Evolutionary conservation across 2,113 vertebrate species (phyloP).

Genomic region (Lamprotornis superbus): DNA sequence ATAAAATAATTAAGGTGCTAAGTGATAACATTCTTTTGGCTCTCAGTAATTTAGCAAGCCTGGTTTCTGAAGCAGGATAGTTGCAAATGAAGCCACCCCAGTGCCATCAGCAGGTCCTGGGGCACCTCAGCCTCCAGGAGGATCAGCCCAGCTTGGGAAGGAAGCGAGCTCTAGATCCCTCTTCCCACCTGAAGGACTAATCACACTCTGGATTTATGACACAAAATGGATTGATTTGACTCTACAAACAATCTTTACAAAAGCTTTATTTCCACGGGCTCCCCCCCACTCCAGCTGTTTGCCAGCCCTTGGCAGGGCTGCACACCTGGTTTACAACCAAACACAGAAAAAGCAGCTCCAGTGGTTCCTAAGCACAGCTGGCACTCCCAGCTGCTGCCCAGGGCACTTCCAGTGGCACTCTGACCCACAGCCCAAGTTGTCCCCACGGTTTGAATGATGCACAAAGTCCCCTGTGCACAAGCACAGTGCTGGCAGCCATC

Average conservation of each 20-base stretch:
- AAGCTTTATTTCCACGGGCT: slow-evolving; percentile 5
- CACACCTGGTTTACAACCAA: not conserved
- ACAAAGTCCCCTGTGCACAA: not conserved
- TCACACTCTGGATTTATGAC: not conserved
- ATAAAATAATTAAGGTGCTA: slow-evolving; percentile 71
- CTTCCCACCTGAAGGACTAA: not conserved
- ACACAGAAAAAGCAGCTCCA: not conserved
- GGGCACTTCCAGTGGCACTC: not conserved
- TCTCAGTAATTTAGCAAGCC: slow-evolving; percentile 37
- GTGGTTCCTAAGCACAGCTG: not conserved
- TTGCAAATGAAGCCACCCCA: slow-evolving; percentile 66
- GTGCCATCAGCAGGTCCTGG: not conserved
- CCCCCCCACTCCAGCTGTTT: not conserved
- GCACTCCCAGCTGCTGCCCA: not conserved
- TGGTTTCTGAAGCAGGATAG: slow-evolving; percentile 42
- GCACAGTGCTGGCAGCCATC: not conserved
- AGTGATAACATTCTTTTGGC: slow-evolving; percentile 51
- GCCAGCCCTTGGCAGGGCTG: not conserved
- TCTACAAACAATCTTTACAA: not conserved
- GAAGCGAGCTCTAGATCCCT: not conserved
- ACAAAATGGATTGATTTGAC: not conserved
- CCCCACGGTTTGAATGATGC: fast-evolving
- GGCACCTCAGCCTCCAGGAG: not conserved
- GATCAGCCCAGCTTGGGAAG: not conserved
- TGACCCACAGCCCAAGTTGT: not conserved